Conservation (phyloP, 2,113 vertebrate species). For the Haliaeetus leucogaster region DNA sequence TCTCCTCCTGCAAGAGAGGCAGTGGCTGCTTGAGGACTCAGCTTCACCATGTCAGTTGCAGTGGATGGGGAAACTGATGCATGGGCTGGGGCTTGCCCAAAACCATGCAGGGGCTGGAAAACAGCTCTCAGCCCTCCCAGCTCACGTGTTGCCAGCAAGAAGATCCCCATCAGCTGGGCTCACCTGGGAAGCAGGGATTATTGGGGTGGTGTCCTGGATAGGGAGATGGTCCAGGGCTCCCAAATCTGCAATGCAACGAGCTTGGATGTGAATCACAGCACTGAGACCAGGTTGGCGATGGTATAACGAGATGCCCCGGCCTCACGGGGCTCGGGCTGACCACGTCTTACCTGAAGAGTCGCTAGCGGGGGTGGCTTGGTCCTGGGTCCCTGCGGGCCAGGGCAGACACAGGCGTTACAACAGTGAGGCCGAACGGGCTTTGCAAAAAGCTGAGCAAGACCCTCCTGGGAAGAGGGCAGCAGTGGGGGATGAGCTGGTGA, state of each 20-base stretch:
- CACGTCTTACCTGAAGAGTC: background rate
- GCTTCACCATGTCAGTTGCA: fast-evolving
- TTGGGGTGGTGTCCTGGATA: fast-evolving
- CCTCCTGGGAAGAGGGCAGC: background rate
- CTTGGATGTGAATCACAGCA: background rate
- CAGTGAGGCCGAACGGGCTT: fast-evolving
- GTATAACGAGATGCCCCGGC: fast-evolving
- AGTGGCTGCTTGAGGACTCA: too few species aligned
- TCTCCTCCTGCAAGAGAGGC: background rate
- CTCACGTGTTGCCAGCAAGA: fast-evolving
- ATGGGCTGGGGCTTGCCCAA: background rate
- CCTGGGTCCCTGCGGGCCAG: background rate
- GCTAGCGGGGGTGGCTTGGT: fast-evolving
- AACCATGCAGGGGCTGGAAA: background rate
- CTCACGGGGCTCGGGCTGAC: fast-evolving
- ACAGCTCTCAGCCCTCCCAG: background rate
- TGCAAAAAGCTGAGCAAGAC: background rate
- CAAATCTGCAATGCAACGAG: background rate
- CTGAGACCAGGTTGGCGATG: fast-evolving
- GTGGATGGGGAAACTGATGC: background rate
- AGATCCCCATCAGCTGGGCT: fast-evolving
- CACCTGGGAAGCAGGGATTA: background rate
- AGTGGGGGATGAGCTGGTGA: background rate
- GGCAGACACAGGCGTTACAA: fast-evolving
- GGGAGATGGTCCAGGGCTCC: background rate